Percentiles rank a stretch among this genome's conserved stretches.
These are phyloP conservation scores for Boloria selene DNA, from an alignment of 2,888 invertebrate species.

Conservation along the genomic window DNA sequence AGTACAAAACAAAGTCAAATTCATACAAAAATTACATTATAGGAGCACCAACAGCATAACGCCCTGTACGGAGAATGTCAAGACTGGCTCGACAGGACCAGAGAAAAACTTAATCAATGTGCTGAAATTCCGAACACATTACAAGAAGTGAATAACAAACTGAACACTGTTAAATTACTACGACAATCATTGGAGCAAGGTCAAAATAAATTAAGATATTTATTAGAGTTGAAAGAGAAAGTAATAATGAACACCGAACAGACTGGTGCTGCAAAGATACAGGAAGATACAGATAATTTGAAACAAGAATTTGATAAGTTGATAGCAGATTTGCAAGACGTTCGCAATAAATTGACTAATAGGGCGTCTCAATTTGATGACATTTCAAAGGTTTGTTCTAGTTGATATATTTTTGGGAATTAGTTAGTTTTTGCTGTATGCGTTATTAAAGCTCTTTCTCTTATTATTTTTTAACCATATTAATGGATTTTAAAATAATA, in stretches of 20 bases:
- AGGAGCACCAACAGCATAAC: conserved; percentile 97
- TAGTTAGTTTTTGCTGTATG: too few relatives aligned
- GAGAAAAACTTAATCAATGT: conserved; percentile 92
- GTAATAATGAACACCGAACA: conserved; percentile 96
- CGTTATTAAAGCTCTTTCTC: not conserved
- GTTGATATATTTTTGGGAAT: too few relatives aligned
- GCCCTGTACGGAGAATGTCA: conserved; percentile 96
- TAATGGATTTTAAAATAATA: too few relatives aligned
- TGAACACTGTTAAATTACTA: conserved; percentile 92
- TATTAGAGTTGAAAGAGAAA: conserved; percentile 94
- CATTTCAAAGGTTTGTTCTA: conserved; percentile 86
- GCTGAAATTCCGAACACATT: conserved; percentile 90
- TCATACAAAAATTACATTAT: conserved; percentile 25
- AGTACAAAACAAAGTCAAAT: too few relatives aligned
- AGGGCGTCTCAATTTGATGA: conserved; percentile 92
- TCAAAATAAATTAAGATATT: conserved; percentile 86
- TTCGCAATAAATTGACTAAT: conserved; percentile 87
- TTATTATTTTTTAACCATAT: not conserved
- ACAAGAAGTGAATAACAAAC: conserved; percentile 91
- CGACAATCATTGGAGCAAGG: conserved; percentile 96
- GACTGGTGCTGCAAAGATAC: conserved; percentile 92
- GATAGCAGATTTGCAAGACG: conserved; percentile 90
- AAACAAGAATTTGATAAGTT: conserved; percentile 95
- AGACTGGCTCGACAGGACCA: conserved; percentile 95
- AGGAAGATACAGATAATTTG: conserved; percentile 94